Percentiles rank a stretch among this genome's conserved stretches.
These are phyloP conservation scores for Epirrhoe alternata DNA, from an alignment of 2,888 invertebrate species.

Conservation along the genomic window DNA sequence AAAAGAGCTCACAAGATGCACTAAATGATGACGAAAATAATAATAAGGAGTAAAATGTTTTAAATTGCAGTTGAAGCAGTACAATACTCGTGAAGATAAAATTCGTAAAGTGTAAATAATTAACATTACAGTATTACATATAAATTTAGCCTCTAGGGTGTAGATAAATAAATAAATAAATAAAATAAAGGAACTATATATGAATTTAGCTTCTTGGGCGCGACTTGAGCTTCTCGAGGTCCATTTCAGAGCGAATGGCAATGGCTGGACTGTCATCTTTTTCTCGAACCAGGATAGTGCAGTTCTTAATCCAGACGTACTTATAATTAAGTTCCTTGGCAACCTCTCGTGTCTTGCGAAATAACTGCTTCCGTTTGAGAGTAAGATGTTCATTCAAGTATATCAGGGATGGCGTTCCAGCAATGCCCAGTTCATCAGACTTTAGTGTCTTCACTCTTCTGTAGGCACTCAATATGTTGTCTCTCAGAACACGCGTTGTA, in stretches of 20 bases:
- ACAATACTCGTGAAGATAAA: no score
- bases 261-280: conserved; percentile 4
- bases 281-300: conserved; percentile 18
- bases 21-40: no score
- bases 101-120: no score
- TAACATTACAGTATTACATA: no score
- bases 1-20: no score
- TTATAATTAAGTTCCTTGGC: conserved; percentile 6
- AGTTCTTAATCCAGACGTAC: conserved; percentile 20
- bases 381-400: conserved; percentile 21
- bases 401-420: neutral
- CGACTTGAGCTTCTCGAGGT: neutral
- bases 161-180: no score
- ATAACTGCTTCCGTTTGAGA: conserved; percentile 15
- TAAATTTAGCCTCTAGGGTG: no score
- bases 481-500: neutral
- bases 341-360: conserved; percentile 17
- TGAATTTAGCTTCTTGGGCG: no score
- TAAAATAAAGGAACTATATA: no score
- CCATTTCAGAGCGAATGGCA: conserved; percentile 5
- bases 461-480: conserved; percentile 1
- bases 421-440: neutral
- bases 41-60: no score
- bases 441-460: neutral
- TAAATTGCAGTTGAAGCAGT: no score